Base-by-base conservation (phyloP, 2,113 vertebrate genomes). In the Percina caprodes region DNA sequence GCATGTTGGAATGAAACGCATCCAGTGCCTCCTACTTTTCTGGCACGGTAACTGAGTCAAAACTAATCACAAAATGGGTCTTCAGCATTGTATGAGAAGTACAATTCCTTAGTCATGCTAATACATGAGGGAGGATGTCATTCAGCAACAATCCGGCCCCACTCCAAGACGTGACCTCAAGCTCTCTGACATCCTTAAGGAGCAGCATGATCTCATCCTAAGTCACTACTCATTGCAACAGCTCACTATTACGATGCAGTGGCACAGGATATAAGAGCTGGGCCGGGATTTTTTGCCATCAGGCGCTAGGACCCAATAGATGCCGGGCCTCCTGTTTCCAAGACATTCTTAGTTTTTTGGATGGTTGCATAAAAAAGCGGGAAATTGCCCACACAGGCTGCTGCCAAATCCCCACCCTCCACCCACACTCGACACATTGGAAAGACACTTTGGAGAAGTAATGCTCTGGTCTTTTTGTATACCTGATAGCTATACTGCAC, bases 151-250 rank as follows among this genome's bases (percentile, higher is more conserved):
- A 30, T 77, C n/a, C 26, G 8, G 30, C 33, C 18, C 19, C 19
- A 14, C 16, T 88, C 71, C 52, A 69, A 66, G 66, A 51, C 21
- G 49, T 76, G 67, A 80, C 80, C 51, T 63, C 71, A 65, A 58
- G 23, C 49, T 59, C 21, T 45, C 35, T 71, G 23, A 58, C 69
- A 24, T 79, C 42, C 56, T 56, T 8, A 11, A 66, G 9, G 42
- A 67, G 54, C 16, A 39, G 60, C n/a, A 49, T 87, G 77, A 91
- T 58, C 71, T 91, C 84, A 86, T 62, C 45, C 24, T n/a, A 24
- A 69, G 49, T 74, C 79, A 62, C 15, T 16, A 18, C 77, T 73
- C 45, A 70, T 61, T 6, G 16, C 61, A 30, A 15, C 35, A 45
- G 51, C 48, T 60, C 42, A 4, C 59, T 5, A 24, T 69, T 52